phyloP scores from a whole-genome alignment of 2,797 vertebrate genomes.

The Anabacerthia variegaticeps region DNA sequence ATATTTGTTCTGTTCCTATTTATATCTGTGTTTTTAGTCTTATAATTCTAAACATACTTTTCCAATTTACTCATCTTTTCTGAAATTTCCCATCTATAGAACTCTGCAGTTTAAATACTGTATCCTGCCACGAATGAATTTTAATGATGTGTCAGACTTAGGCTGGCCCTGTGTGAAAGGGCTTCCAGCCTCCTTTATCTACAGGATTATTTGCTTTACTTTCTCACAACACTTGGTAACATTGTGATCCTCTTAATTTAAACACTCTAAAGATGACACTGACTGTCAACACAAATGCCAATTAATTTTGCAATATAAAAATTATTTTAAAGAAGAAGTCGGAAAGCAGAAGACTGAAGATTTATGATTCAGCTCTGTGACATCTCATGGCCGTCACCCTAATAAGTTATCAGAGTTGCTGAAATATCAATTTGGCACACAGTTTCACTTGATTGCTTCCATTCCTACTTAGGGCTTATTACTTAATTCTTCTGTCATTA shows the following conservation, averaged over 20 bases:
- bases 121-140: neutral
- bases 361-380: slow-evolving; percentile 48
- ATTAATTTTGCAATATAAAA: neutral
- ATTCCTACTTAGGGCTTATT: slow-evolving; percentile 75
- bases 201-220: neutral
- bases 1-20: neutral
- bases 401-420: slow-evolving; percentile 82
- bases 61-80: neutral
- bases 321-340: slow-evolving; percentile 12
- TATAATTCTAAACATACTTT: neutral
- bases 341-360: slow-evolving; percentile 25
- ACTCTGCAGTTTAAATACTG: neutral
- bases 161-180: neutral
- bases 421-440: slow-evolving; percentile 90
- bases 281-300: neutral
- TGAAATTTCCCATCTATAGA: neutral
- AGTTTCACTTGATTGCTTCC: slow-evolving; percentile 85
- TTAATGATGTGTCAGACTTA: neutral
- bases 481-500: slow-evolving; percentile 88
- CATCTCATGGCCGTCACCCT: slow-evolving; percentile 45
- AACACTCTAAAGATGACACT: neutral
- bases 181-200: neutral
- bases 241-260: neutral
- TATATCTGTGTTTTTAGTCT: neutral
- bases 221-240: neutral